Conservation (phyloP, 2,888 invertebrate genomes). For the Macrophya annulata region DNA sequence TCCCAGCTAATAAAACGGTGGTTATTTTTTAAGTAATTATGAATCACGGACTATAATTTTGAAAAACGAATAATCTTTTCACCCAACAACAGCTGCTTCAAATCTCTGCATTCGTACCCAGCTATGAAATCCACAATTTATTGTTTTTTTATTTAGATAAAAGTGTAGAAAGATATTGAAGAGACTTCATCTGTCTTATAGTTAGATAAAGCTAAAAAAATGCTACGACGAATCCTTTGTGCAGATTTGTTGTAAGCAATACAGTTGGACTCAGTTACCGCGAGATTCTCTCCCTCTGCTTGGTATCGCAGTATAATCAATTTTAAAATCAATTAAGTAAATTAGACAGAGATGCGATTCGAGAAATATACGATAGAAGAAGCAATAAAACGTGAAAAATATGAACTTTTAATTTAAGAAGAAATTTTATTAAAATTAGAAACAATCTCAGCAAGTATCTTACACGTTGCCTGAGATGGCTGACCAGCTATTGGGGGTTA, state of each 20-base stretch:
- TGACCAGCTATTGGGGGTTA: slow-evolving; percentile 12
- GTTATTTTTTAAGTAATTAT: slow-evolving; percentile 25
- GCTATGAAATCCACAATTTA: slow-evolving; percentile 17
- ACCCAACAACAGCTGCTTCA: slow-evolving; percentile 8
- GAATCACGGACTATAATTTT: background rate
- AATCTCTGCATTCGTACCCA: background rate
- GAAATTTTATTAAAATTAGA: background rate
- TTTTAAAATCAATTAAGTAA: background rate
- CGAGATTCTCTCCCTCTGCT: too few species aligned
- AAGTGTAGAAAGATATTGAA: background rate
- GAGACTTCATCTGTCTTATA: background rate
- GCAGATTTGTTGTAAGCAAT: background rate
- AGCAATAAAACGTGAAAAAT: background rate
- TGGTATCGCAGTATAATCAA: too few species aligned
- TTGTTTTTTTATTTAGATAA: background rate
- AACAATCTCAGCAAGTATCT: background rate
- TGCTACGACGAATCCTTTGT: background rate
- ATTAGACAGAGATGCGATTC: background rate
- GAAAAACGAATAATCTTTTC: background rate
- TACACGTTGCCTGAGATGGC: background rate
- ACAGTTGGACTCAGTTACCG: background rate
- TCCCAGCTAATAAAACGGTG: background rate
- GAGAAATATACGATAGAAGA: background rate
- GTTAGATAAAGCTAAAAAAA: background rate
- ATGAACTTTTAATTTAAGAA: too few species aligned